These are phyloP conservation scores for Diarsia rubi DNA, from an alignment of 2,888 invertebrate species.

Conservation along the genomic window DNA sequence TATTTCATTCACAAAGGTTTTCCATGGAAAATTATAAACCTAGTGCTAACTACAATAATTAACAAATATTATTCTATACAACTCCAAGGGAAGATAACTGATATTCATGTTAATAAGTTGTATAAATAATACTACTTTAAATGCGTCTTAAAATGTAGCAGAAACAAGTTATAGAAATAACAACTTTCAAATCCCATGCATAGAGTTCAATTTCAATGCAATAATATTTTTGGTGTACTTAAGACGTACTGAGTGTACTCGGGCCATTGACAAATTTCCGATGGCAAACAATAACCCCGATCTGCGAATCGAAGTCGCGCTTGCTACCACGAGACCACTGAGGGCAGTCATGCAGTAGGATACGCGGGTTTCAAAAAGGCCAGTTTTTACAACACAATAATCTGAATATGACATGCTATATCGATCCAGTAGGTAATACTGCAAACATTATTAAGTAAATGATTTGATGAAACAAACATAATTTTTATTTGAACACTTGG, in stretches of 20 bases:
- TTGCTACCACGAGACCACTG: no score
- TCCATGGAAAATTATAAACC: neutral
- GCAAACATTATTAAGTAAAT: neutral
- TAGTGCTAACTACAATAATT: neutral
- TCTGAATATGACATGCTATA: neutral
- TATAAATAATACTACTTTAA: slow-evolving; percentile 1
- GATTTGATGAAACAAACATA: slow-evolving; percentile 7
- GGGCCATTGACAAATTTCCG: no score
- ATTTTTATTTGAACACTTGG: neutral
- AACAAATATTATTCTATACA: slow-evolving; percentile 12
- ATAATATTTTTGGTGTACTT: neutral
- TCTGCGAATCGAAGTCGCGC: no score
- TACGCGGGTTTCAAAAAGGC: neutral
- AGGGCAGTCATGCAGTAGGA: neutral
- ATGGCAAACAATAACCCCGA: no score
- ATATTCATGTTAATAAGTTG: neutral
- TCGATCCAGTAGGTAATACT: neutral
- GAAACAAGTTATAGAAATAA: neutral
- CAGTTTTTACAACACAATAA: neutral
- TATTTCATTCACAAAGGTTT: neutral
- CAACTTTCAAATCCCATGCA: neutral
- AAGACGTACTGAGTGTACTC: no score
- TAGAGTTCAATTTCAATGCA: slow-evolving; percentile 5
- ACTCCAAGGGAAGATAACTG: neutral
- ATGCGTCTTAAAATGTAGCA: neutral